phyloP scores from a whole-genome alignment of 1,140 invertebrate genomes.

The Temnothorax curvispinosus region DNA sequence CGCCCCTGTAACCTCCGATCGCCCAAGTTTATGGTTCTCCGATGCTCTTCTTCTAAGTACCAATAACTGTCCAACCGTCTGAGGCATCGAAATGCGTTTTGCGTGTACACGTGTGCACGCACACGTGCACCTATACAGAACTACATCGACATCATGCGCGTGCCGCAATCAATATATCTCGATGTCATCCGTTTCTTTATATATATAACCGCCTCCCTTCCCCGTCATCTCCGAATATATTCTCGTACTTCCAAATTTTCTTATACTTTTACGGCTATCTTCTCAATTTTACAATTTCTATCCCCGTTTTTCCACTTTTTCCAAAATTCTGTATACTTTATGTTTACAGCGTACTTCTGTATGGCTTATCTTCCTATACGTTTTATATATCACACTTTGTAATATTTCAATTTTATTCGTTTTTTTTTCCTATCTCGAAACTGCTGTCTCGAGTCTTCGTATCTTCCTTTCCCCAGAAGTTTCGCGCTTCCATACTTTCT shows the following conservation, averaged over 20 bases:
- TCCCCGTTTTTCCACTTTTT: neutral
- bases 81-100: conserved; percentile 63
- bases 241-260: neutral
- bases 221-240: conserved; percentile 9
- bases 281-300: neutral
- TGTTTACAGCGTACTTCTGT: neutral
- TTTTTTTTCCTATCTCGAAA: neutral
- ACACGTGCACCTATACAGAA: neutral
- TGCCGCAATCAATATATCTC: conserved; percentile 65
- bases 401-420: neutral
- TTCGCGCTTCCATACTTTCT: neutral
- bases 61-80: conserved; percentile 73
- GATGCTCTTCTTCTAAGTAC: conserved; percentile 74
- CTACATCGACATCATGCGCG: conserved; percentile 53
- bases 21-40: conserved; percentile 71
- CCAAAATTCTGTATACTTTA: neutral
- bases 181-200: neutral
- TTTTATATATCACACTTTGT: conserved; percentile 14
- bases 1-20: conserved; percentile 24
- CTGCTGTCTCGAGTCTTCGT: neutral
- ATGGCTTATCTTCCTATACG: neutral
- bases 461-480: neutral
- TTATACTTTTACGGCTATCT: neutral
- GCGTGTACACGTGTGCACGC: neutral
- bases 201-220: neutral